Base-by-base conservation (phyloP, 2,888 invertebrate species). In the Hedychridium roseum region DNA sequence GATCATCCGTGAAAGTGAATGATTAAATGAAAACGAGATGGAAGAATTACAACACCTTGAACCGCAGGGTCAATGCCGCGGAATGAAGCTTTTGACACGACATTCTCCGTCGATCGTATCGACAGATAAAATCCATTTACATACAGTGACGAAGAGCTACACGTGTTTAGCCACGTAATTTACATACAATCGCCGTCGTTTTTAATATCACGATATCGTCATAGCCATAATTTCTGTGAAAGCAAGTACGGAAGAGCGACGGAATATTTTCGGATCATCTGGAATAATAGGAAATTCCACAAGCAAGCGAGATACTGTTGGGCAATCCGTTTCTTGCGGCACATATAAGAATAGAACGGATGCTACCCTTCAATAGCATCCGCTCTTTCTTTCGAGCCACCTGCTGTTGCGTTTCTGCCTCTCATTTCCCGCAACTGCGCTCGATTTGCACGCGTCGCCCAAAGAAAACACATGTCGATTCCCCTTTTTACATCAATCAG, bases 201-300 rank as follows among this genome's bases (percentile, higher is more conserved):
- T n/a, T n/a, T n/a, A n/a, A n/a, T n/a, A n/a, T n/a, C n/a, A n/a
- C n/a, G n/a, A n/a, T n/a, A n/a, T n/a, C n/a, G n/a, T n/a, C n/a
- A n/a, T n/a, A n/a, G n/a, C n/a, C n/a, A n/a, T n/a, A n/a, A n/a
- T n/a, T n/a, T n/a, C n/a, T n/a, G n/a, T n/a, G n/a, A n/a, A n/a
- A n/a, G n/a, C n/a, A n/a, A n/a, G n/a, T n/a, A n/a, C n/a, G n/a
- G n/a, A n/a, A n/a, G n/a, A n/a, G n/a, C n/a, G n/a, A n/a, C n/a
- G n/a, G 55, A 57, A 54, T 57, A 49, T 41, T 45, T 38, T 48
- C 40, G 39, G 39, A 50, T 57, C 50, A 53, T 44, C 43, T 15
- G 15, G 15, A 31, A 35, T 44, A 49, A 49, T 49, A 44, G 44
- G 32, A 35, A 11, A 42, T 41, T 44, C 49, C 11, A 18, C 34